Evolutionary conservation across 1,140 invertebrate genomes (phyloP), one percentile per base, ranked within the genome.

Genomic region (Leptoteleia sp.): DNA sequence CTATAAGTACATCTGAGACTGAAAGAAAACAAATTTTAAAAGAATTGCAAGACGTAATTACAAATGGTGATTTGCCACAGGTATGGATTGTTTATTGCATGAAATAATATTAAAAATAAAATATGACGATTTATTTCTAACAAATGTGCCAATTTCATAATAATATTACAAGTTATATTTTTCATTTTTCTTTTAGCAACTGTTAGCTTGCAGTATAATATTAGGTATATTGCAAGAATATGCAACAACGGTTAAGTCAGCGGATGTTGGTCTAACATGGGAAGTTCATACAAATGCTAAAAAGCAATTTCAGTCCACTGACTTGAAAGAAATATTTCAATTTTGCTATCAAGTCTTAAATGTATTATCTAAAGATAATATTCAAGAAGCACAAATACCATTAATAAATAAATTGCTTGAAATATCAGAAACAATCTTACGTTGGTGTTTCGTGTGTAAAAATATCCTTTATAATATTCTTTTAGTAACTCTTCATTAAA

Each of bases 171-270:
- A 31, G 0, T 9, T 9, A 31, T n/a, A 31, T 31, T 31, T 0
- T 31, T n/a, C 8, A 31, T 4, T n/a, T 0, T 37, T 29, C 2
- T 88, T 87, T 12, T 62, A 94, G 90, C 92, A 93, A 91, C 88
- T 93, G 57, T 84, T 97, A 27, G 95, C 95, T 6, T 97, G 96
- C 82, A 93, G 94, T 57, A 92, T 97, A 59, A 92, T 97, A 71
- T 91, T 93, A 47, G 93, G 95, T 6, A 89, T 97, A 31, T 93
- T 97, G 89, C 94, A 95, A 91, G 96, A 98, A 88, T 96, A 96
- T 91, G 93, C 94, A 37, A 94, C 92, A 31, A 95, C 95, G n/a
- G 91, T 93, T 0, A 94, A 96, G 84, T 95, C 95, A 4, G 94
- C 94, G 13, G 95, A 96, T 89, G 93, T 96, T 35, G 95, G 95